Base-by-base conservation (phyloP, 2,797 vertebrate species). In the Phrynocephalus guinanensis region DNA sequence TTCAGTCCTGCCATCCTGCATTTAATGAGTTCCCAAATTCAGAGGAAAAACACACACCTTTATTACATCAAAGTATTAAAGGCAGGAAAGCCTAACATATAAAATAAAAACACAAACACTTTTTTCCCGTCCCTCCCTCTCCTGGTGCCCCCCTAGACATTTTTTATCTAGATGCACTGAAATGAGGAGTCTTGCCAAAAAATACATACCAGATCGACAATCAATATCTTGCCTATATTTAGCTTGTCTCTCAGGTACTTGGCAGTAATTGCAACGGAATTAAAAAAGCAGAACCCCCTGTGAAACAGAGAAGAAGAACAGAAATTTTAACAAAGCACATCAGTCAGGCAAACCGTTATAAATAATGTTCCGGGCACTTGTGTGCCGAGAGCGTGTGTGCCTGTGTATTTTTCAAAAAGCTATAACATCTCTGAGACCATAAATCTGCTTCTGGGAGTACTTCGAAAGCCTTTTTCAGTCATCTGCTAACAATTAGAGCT, bases 401-500 rank as follows among this genome's bases (percentile, higher is more conserved):
- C 30, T 78, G 80, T 76, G 66, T 52, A 22, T 82, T 84, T 26
- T 84, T 70, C 96, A 94, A 96, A 97, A 97, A 96, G 96, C 97
- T 98, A 95, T 97, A 97, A 97, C 97, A 98, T 98, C 97, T 98
- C 96, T 96, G 96, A 97, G 96, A 96, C 95, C 95, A 97, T 98
- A 98, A 98, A 97, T 98, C 97, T 97, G 95, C 96, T 97, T 97
- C 96, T 95, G 95, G 94, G 96, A 97, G 96, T 96, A 98, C 96
- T 97, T 97, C 96, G 94, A 97, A 97, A 98, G 97, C 94, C 94
- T 97, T 97, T 97, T 97, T 97, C 38, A 97, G 95, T 96, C 98
- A 98, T 99, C 97, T 99, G 98, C 96, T 97, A 97, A 97, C 97
- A 97, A 98, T 99, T 98, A 98, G 88, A 96, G 93, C 94, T 93